Percentiles rank a stretch among this genome's conserved stretches.
These are phyloP conservation scores for Drosophila hamatofila DNA, from an alignment of 2,888 invertebrate species.

Conservation along the genomic window DNA sequence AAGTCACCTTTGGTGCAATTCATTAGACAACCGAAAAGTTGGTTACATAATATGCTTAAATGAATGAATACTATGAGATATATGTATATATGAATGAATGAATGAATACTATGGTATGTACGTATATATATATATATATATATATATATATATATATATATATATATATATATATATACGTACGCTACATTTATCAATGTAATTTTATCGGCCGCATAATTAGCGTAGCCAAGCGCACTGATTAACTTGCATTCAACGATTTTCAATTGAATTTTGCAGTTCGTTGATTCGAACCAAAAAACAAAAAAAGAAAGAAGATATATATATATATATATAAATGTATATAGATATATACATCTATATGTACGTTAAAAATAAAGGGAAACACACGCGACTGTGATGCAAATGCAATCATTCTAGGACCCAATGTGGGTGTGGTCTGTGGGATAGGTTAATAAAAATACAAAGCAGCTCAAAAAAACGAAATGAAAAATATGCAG, in stretches of 20 bases:
- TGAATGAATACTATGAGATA: too few species aligned
- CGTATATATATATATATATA: too few species aligned
- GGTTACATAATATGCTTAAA: constrained; percentile 20
- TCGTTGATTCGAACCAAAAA: constrained; percentile 71
- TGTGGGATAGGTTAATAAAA: constrained; percentile 52
- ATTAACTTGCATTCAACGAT: constrained; percentile 81
- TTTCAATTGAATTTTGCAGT: constrained; percentile 82
- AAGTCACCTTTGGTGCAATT: constrained; percentile 44
- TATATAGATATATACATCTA: not conserved
- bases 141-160: not conserved
- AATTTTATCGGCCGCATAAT: constrained; percentile 72
- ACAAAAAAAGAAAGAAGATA: constrained; percentile 27
- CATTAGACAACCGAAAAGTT: constrained; percentile 58
- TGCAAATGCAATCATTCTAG: constrained; percentile 59
- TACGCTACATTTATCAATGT: constrained; percentile 33
- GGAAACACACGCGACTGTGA: constrained; percentile 34
- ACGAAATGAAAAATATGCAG: constrained; percentile 63
- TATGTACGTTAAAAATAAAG: constrained; percentile 19
- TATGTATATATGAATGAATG: too few species aligned
- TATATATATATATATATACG: not conserved
- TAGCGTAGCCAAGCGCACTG: constrained; percentile 82
- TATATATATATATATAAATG: not conserved
- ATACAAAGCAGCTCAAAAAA: constrained; percentile 56
- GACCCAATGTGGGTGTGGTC: constrained; percentile 24
- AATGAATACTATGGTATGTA: not conserved